These are phyloP conservation scores for Sebastes hubbsi DNA, from an alignment of 2,797 vertebrate species.

Conservation along the genomic window DNA sequence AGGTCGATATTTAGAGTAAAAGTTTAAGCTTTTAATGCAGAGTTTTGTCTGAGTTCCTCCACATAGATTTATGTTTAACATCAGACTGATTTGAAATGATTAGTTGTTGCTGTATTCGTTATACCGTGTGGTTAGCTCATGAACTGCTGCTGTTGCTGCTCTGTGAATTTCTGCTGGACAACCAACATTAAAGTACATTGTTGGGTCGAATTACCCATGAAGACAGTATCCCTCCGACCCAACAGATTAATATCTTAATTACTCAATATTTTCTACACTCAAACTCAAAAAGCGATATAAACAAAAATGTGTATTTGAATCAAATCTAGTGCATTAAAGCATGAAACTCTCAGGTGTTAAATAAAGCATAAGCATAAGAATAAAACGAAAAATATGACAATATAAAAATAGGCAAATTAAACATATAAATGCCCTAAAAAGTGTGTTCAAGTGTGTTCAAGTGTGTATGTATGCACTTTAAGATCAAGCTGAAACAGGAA, in stretches of 20 bases:
- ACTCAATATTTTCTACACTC: not conserved
- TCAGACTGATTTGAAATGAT: too few species aligned
- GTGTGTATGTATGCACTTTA: too few species aligned
- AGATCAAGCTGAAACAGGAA: too few species aligned
- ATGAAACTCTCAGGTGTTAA: not conserved
- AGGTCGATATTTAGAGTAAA: too few species aligned
- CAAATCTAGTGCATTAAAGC: not conserved
- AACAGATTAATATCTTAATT: not conserved
- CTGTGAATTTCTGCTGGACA: slow-evolving; percentile 16
- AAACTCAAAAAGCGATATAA: not conserved
- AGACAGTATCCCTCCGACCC: not conserved
- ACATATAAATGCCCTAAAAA: not conserved
- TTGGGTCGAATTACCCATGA: not conserved
- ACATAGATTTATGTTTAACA: too few species aligned
- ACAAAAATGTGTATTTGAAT: not conserved
- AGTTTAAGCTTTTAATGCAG: too few species aligned
- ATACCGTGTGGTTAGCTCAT: too few species aligned
- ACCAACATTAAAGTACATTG: not conserved
- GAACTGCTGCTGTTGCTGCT: too few species aligned
- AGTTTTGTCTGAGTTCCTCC: too few species aligned
- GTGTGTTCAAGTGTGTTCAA: not conserved
- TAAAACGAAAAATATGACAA: not conserved
- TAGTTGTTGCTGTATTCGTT: too few species aligned
- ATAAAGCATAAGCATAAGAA: not conserved
- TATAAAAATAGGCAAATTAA: not conserved